Base-by-base conservation (phyloP, 2,888 invertebrate genomes). In the Euplagia quadripunctaria region DNA sequence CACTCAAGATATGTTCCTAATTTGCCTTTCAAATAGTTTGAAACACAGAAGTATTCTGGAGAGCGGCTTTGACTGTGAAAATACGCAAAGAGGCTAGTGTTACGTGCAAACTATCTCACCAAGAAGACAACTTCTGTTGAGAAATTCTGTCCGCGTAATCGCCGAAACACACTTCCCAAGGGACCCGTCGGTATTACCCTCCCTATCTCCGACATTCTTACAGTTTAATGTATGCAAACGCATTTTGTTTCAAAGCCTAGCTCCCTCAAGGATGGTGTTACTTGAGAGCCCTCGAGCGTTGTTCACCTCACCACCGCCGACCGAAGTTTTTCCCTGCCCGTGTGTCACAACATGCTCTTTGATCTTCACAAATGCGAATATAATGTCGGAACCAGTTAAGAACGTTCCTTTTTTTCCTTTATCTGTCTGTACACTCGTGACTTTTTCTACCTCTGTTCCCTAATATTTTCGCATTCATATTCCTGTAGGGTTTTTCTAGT, bases 221-320 rank as follows among this genome's bases (percentile, higher is more conserved):
- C 91, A 94, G 92, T 95, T 96, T 95, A 95, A 96, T 95, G 93
- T 96, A 96, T 96, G 96, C 95, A 96, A 96, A 96, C 95, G 95
- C 95, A 96, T 95, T 96, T 96, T 96, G 95, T 96, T 95, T 94
- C 95, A 94, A 95, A 96, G 95, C 94, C 92, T 92, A 87, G 92
- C 91, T 93, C 95, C 94, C 95, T 92, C 90, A 91, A 92, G 93
- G 87, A 93, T 90, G 93, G 93, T 91, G 93, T 94, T 94, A 91
- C 90, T 91, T 81, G 87, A 92, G 91, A 89, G 89, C 94, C 95
- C 94, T 93, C 91, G 72, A 90, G 94, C 93, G 84, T 81, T 87
- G 90, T 87, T 90, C 91, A 90, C 92, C 90, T 93, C 86, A 85
- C 88, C 86, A 85, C 88, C 82, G 82, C 83, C 89, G 76, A 82